Evolutionary conservation across 2,888 invertebrate genomes (phyloP), one percentile per base, ranked within the genome.

Genomic region (Drosophila atripex): DNA sequence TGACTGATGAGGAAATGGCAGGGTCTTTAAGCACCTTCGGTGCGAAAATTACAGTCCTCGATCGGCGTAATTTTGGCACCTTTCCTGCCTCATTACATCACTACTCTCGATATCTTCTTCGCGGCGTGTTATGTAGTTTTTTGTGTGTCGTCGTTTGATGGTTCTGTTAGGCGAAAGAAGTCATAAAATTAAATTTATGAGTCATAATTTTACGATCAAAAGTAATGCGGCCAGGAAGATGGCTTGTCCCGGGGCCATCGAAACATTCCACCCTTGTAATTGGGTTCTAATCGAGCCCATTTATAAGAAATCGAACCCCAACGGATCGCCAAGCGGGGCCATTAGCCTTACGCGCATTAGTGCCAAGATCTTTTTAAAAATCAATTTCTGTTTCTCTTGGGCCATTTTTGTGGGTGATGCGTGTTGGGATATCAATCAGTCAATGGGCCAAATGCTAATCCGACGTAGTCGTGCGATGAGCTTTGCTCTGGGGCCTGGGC

Each of bases 161-260:
- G 28, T 59, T 71, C 50, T 57, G 23, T 58, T 47, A 30, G 54
- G 51, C 51, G 49, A 75, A 75, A 72, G 72, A 86, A 88, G 84
- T 87, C 88, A 88, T 85, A 85, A 85, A 85, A 86, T 85, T 88
- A 78, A 64, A 60, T 84, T 88, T 88, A 85, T 85, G 84, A 77
- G 69, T 59, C 69, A 54, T 80, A 80, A 85, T 88, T 75, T 76
- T 55, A 74, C 85, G 80, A 88, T 87, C 77, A 86, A 80, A 80
- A 77, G 71, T 43, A 49, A 49, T 57, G 32, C 57, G 39, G n/a
- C 41, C 39, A 30, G 45, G 45, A 50, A 50, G 3, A 16, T 9
- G 49, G 53, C 71, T 43, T 59, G 52, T 54, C 64, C 47, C 23
- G 30, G 35, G 43, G 53, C 72, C 32, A 50, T 70, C 45, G 35